These are phyloP conservation scores for Noctuana brunneofusca DNA, from an alignment of 2,888 invertebrate genomes.

Conservation along the genomic window DNA sequence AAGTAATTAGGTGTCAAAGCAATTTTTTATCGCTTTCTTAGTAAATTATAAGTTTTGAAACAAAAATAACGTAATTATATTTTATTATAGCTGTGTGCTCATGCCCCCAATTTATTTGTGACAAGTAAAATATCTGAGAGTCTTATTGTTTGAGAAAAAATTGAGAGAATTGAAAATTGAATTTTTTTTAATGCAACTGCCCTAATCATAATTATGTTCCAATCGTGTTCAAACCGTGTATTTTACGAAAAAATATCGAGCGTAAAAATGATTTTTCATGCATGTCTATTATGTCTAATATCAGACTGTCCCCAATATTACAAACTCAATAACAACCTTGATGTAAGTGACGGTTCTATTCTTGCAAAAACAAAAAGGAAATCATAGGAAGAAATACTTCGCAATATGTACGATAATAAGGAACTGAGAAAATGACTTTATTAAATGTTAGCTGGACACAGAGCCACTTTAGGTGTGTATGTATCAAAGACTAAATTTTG, in stretches of 20 bases:
- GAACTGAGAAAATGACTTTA: too few species aligned
- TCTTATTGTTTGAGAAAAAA: not conserved
- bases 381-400: not conserved
- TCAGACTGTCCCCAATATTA: not conserved
- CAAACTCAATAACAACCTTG: slow-evolving; percentile 3
- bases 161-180: too few species aligned
- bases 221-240: too few species aligned
- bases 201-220: too few species aligned
- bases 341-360: not conserved
- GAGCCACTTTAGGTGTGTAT: too few species aligned
- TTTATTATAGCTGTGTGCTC: not conserved
- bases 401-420: too few species aligned
- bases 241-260: too few species aligned
- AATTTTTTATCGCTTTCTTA: not conserved
- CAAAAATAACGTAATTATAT: not conserved
- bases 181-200: too few species aligned
- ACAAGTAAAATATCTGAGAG: not conserved
- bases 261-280: too few species aligned
- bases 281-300: not conserved
- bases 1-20: slow-evolving; percentile 2
- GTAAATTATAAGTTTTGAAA: not conserved
- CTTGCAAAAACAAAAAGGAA: slow-evolving; percentile 1
- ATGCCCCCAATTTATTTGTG: not conserved
- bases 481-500: too few species aligned
- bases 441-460: too few species aligned